Percentiles rank a stretch among this genome's conserved stretches.
Conservation (phyloP, 2,113 vertebrate genomes). For the Oreochromis spilurus region DNA sequence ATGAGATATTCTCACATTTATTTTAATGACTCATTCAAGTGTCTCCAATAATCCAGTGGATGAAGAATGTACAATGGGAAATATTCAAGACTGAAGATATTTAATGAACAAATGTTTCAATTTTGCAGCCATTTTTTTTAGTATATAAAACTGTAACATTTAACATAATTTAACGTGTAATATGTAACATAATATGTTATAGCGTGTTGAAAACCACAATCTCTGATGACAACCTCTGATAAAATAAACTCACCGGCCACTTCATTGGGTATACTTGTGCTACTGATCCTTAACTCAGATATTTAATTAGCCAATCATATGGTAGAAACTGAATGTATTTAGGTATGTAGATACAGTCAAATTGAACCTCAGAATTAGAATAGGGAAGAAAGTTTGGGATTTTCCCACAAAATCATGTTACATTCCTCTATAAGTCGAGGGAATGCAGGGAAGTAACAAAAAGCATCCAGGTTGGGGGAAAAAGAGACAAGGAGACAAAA, state of each 20-base stretch:
- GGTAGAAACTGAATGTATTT: not conserved
- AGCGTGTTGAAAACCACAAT: not conserved
- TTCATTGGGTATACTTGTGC: not conserved
- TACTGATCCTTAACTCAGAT: not conserved
- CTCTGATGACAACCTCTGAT: not conserved
- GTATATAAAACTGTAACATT: not conserved
- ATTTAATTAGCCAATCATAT: not conserved
- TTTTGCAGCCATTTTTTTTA: not conserved
- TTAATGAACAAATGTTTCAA: not conserved
- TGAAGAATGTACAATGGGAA: not conserved
- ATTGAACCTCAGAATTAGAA: not conserved
- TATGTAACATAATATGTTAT: not conserved
- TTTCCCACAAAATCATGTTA: not conserved
- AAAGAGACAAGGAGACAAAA: not conserved
- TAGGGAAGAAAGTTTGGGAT: not conserved
- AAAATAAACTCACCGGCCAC: not conserved
- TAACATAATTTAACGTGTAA: not conserved
- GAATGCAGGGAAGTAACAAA: not conserved
- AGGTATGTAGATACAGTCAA: not conserved
- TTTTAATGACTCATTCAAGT: not conserved
- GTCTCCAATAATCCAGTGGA: not conserved
- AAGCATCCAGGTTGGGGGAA: not conserved
- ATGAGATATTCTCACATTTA: accelerated
- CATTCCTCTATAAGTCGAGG: not conserved
- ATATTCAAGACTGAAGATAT: not conserved